Evolutionary conservation across 1,140 invertebrate species (phyloP), one percentile per base, ranked within the genome.

Genomic region (Drosophila bifasciata): DNA sequence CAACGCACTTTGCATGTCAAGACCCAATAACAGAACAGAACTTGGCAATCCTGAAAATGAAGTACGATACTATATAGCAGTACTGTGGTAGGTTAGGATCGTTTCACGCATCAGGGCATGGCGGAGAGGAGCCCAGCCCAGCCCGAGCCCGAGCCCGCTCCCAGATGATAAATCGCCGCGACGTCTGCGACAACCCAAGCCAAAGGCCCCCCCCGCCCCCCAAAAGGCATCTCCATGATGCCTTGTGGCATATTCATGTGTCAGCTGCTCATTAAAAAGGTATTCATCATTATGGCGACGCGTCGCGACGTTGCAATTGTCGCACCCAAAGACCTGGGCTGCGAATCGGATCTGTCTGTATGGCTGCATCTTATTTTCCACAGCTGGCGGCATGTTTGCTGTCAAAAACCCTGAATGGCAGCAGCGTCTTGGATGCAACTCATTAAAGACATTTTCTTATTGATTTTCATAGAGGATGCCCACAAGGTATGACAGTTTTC

Each of bases 181-280:
- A 23, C 5, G 48, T 32, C 49, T 56, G n/a, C n/a, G 52, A 49
- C 57, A n/a, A n/a, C n/a, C n/a, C n/a, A n/a, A n/a, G n/a, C n/a
- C n/a, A n/a, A n/a, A n/a, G n/a, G n/a, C n/a, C n/a, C n/a, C n/a
- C n/a, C n/a, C n/a, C n/a, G n/a, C n/a, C n/a, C n/a, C n/a, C n/a
- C n/a, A n/a, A n/a, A n/a, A n/a, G n/a, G n/a, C n/a, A n/a, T n/a
- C n/a, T n/a, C n/a, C n/a, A n/a, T n/a, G n/a, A 1, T 25, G 28
- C 43, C 40, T 44, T 6, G 52, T 59, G 39, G 39, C 67, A 83
- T 83, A 85, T 86, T 80, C 84, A 79, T 79, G 53, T 78, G 83
- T 88, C 83, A 83, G 84, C 71, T 74, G 84, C 83, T 88, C 83
- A 88, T 88, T 88, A 88, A 88, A 88, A 88, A 88, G 75, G 84